phyloP scores from a whole-genome alignment of 2,113 vertebrate genomes.

The Laticauda laticaudata region DNA sequence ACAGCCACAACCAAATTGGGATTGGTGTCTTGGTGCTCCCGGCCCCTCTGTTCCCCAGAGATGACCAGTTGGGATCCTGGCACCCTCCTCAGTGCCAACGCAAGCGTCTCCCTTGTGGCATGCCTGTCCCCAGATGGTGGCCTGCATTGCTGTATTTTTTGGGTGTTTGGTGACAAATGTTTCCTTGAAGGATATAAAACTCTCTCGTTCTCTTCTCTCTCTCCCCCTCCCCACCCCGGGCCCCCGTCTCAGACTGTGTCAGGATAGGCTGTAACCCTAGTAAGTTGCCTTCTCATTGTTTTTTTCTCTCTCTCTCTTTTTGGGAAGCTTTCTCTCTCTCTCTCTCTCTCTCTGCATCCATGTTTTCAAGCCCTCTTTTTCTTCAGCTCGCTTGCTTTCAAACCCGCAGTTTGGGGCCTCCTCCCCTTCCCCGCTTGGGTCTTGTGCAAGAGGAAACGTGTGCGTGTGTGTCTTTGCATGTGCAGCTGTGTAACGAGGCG shows the following conservation, averaged over 20 bases:
- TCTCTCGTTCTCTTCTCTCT: slow-evolving; percentile 76
- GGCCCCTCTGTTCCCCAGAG: not conserved
- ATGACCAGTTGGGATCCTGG: too few relatives aligned
- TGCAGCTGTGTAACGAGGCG: not conserved
- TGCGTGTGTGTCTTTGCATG: too few relatives aligned
- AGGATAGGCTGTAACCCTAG: slow-evolving; percentile 97
- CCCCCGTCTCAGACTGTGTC: slow-evolving; percentile 95
- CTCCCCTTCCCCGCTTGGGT: too few relatives aligned
- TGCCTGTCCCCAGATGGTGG: slow-evolving; percentile 92
- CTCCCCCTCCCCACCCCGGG: slow-evolving; percentile 81
- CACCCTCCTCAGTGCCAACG: not conserved
- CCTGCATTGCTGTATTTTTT: slow-evolving; percentile 56
- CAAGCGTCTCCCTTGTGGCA: slow-evolving; percentile 74
- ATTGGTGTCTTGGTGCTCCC: not conserved
- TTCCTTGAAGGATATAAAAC: slow-evolving; percentile 96
- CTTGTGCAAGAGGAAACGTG: not conserved
- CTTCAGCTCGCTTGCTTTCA: not conserved
- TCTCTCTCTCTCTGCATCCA: not conserved
- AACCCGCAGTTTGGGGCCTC: not conserved
- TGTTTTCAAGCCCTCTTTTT: not conserved
- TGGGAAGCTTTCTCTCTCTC: not conserved
- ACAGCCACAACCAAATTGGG: too few relatives aligned
- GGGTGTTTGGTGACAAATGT: slow-evolving; percentile 82
- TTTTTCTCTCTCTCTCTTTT: not conserved
- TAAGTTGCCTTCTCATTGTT: slow-evolving; percentile 77